Conservation (phyloP, 2,113 vertebrate genomes). For the Oncorhynchus gorbuscha region DNA sequence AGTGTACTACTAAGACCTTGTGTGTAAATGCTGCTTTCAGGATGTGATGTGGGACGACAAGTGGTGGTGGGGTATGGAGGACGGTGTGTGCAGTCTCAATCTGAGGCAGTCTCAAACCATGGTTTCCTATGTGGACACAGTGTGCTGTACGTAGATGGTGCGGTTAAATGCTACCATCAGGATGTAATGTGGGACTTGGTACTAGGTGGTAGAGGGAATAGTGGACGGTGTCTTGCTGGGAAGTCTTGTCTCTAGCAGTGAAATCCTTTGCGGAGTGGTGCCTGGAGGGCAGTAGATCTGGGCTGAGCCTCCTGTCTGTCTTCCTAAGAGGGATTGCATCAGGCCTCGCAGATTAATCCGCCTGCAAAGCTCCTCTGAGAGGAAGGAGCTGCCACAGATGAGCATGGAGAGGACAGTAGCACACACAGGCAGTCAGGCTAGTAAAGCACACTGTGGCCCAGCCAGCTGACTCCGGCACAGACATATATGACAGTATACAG, state of each 20-base stretch:
- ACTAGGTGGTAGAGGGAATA: background rate
- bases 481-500: background rate
- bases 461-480: background rate
- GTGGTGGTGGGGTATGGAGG: too few relatives aligned
- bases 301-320: conserved; percentile 26
- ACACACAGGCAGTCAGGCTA: background rate
- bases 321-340: conserved; percentile 32
- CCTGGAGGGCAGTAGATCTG: conserved; percentile 15
- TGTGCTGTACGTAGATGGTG: conserved; percentile 3
- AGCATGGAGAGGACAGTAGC: conserved; percentile 4
- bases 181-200: background rate
- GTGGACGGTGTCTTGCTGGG: background rate
- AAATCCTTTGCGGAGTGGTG: background rate
- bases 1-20: background rate
- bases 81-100: too few relatives aligned
- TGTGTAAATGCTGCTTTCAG: too few relatives aligned
- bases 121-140: background rate
- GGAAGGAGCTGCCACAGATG: conserved; percentile 2
- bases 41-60: too few relatives aligned
- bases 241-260: background rate
- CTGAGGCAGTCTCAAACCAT: too few relatives aligned
- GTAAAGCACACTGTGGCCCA: background rate
- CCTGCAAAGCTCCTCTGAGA: conserved; percentile 27
- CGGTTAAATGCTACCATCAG: background rate
- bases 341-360: conserved; percentile 49